Percentiles rank a stretch among this genome's conserved stretches.
phyloP scores from a whole-genome alignment of 2,797 vertebrate species.

The Hybognathus amarus region DNA sequence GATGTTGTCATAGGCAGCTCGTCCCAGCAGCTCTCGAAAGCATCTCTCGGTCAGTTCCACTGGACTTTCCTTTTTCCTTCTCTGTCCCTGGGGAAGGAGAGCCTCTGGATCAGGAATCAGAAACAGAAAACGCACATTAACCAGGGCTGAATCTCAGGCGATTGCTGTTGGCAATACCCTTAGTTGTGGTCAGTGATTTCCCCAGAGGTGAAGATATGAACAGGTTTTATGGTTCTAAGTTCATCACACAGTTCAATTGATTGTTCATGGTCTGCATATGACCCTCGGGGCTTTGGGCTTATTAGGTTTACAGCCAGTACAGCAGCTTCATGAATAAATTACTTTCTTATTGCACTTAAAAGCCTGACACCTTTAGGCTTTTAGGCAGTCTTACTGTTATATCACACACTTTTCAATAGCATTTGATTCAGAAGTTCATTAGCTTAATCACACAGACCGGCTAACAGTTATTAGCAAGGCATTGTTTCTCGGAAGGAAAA shows the following conservation, averaged over 20 bases:
- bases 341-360: constrained; percentile 23
- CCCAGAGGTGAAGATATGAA: background rate
- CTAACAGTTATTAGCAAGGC: constrained; percentile 7
- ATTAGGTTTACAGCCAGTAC: constrained; percentile 13
- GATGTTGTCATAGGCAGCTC: constrained; percentile 84
- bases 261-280: background rate
- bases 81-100: constrained; percentile 71
- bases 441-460: constrained; percentile 27
- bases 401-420: constrained; percentile 16
- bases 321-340: background rate
- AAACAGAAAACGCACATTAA: constrained; percentile 16
- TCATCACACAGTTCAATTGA: background rate
- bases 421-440: constrained; percentile 34
- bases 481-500: constrained; percentile 1
- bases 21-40: constrained; percentile 81
- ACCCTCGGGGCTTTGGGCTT: background rate
- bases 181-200: constrained; percentile 22
- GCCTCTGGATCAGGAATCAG: constrained; percentile 30
- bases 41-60: constrained; percentile 81
- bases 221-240: constrained; percentile 7
- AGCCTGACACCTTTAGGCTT: constrained; percentile 11
- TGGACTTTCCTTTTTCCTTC: constrained; percentile 82
- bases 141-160: background rate
- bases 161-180: background rate
- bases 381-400: constrained; percentile 13